Evolutionary conservation across 1,140 invertebrate species (phyloP).

Genomic region (Meloidogyne chitwoodi): DNA sequence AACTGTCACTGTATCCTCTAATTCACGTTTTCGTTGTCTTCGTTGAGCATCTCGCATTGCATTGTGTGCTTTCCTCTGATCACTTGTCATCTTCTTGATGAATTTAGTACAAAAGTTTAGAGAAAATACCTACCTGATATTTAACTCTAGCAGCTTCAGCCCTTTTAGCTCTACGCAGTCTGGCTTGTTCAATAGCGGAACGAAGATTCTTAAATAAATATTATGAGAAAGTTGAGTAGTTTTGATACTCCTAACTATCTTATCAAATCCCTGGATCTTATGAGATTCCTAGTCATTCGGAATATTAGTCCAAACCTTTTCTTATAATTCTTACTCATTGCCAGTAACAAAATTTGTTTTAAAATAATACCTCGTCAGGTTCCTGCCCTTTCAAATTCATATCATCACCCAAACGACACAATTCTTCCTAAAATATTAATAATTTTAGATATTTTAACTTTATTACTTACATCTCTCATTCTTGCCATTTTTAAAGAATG

Average conservation of each 20-base stretch:
- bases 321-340: too few relatives aligned
- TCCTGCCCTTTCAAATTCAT: constrained; percentile 1
- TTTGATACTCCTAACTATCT: too few relatives aligned
- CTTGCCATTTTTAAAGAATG: constrained; percentile 24
- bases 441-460: background rate
- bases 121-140: constrained; percentile 8
- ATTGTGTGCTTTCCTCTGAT: constrained; percentile 24
- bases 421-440: background rate
- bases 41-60: constrained; percentile 28
- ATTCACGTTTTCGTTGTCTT: constrained; percentile 25
- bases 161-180: constrained; percentile 17
- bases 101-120: background rate
- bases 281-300: too few relatives aligned
- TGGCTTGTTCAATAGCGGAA: constrained; percentile 18
- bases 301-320: too few relatives aligned
- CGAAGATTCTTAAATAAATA: background rate
- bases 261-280: too few relatives aligned
- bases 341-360: too few relatives aligned
- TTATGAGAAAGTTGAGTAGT: too few relatives aligned
- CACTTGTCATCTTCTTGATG: constrained; percentile 18
- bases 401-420: constrained; percentile 27
- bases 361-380: background rate
- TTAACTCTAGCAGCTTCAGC: constrained; percentile 23
- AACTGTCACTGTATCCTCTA: constrained; percentile 19
- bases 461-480: constrained; percentile 3